phyloP scores from a whole-genome alignment of 2,888 invertebrate genomes.

The Caenorhabditis japonica region DNA sequence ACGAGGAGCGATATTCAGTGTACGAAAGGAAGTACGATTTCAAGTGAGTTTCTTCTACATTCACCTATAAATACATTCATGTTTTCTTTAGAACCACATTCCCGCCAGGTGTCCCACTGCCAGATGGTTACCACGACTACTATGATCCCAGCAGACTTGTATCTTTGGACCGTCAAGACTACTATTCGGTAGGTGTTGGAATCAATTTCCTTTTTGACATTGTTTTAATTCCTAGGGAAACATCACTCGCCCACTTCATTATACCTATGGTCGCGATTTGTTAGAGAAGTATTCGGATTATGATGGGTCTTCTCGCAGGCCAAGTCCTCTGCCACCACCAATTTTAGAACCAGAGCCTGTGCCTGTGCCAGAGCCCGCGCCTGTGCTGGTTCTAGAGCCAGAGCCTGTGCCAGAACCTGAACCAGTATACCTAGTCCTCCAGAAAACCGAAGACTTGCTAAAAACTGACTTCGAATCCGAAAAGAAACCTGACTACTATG shows the following conservation, averaged over 20 bases:
- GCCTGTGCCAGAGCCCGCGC: background rate
- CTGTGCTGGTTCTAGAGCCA: background rate
- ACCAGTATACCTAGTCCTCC: constrained; percentile 13
- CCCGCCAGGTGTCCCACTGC: constrained; percentile 41
- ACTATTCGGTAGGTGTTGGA: constrained; percentile 22
- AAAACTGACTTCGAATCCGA: background rate
- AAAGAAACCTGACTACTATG: constrained; percentile 15
- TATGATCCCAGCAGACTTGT: constrained; percentile 36
- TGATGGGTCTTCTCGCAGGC: constrained; percentile 6
- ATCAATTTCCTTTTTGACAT: background rate
- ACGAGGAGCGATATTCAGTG: no score
- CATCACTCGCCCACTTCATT: constrained; percentile 38
- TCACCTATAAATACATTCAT: no score
- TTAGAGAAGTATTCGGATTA: constrained; percentile 49
- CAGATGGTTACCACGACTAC: constrained; percentile 48
- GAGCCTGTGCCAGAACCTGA: background rate
- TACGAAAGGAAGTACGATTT: constrained; percentile 42
- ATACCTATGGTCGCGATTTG: constrained; percentile 26
- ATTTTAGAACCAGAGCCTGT: constrained; percentile 23
- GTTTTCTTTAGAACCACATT: constrained; percentile 21
- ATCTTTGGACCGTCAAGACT: constrained; percentile 21
- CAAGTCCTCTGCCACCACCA: constrained; percentile 14
- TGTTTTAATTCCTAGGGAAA: constrained; percentile 9
- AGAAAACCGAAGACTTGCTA: constrained; percentile 15
- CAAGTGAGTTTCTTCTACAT: constrained; percentile 28